Base-by-base conservation (phyloP, 2,888 invertebrate genomes). In the Coleophora flavipennella region DNA sequence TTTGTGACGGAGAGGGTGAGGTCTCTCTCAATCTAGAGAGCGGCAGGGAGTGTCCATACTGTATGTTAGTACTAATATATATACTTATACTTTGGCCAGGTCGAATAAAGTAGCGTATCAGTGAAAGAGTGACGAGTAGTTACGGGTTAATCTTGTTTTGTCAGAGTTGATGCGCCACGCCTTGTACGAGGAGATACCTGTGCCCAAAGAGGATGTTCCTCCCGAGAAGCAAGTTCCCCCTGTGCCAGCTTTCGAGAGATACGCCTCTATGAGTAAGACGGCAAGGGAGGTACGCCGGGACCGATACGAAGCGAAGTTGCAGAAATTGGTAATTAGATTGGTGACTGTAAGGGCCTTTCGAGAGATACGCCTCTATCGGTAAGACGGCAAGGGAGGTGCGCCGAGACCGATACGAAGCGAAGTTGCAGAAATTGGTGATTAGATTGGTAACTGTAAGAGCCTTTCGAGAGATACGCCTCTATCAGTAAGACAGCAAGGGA, bases 291-390 rank as follows among this genome's bases (percentile, higher is more conserved):
- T 84, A 1, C 64, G 84, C 4, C 59, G 83, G 0, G 75, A 78
- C 1, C 58, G 84, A 8, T 59, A 81, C 48, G 66, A 81, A n/a
- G 68, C 64, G 0, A 71, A 49, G 36, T 43, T 70, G 59, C 54
- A 63, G 44, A 75, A 72, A 51, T 40, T 71, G 59, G 80, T 79
- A 8, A 53, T 20, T 4, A 20, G n/a, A n/a, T n/a, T n/a, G n/a
- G n/a, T n/a, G n/a, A n/a, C n/a, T n/a, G n/a, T n/a, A n/a, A n/a
- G n/a, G n/a, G n/a, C n/a, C 84, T 0, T 84, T 60, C 53, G 78
- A 83, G 44, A 52, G 79, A 2, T 84, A 83, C 44, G 80, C 80
- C 8, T 51, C 51, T 38, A 76, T 83, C 51, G 84, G 84, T 55
- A 83, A 80, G 49, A 62, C 65, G 0, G 65, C 69, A 0, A 48